Conservation (phyloP, 2,888 invertebrate genomes). For the Drosophila neotestacea region DNA sequence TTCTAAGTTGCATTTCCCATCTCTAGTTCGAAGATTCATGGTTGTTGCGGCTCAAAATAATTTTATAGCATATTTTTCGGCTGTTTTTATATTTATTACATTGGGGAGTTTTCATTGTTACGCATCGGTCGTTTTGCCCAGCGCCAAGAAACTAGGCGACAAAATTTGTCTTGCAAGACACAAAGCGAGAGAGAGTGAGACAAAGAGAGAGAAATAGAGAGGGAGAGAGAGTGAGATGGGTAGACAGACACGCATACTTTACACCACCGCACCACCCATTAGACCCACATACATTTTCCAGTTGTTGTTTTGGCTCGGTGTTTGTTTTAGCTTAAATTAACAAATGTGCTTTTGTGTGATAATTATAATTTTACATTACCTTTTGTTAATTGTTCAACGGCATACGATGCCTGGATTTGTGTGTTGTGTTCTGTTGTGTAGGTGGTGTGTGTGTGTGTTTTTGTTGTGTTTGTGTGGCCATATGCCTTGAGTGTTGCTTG, state of each 20-base stretch:
- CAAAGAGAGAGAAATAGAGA: not conserved
- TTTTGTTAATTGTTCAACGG: constrained; percentile 84
- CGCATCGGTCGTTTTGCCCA: constrained; percentile 76
- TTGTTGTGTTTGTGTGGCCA: constrained; percentile 2
- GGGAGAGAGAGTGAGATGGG: not conserved
- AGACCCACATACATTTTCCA: constrained; percentile 7
- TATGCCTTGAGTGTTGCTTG: constrained; percentile 30
- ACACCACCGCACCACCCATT: constrained; percentile 16
- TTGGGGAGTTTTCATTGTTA: constrained; percentile 82
- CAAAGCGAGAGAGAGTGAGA: not conserved
- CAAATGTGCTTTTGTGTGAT: constrained; percentile 83
- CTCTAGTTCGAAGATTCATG: constrained; percentile 39
- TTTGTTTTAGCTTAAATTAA: constrained; percentile 82
- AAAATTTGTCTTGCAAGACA: constrained; percentile 71
- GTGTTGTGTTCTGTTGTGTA: constrained; percentile 22
- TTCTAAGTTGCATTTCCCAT: constrained; percentile 4
- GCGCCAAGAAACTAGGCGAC: constrained; percentile 56
- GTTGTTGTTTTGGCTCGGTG: constrained; percentile 49
- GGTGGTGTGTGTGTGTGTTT: constrained; percentile 22
- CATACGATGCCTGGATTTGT: constrained; percentile 47
- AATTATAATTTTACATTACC: constrained; percentile 85
- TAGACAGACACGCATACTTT: not conserved
- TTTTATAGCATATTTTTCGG: constrained; percentile 83
- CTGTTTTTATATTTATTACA: constrained; percentile 84
- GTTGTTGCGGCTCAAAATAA: constrained; percentile 60